Evolutionary conservation across 1,140 invertebrate species (phyloP), one percentile per base, ranked within the genome.

Genomic region (Drosophila cardini): DNA sequence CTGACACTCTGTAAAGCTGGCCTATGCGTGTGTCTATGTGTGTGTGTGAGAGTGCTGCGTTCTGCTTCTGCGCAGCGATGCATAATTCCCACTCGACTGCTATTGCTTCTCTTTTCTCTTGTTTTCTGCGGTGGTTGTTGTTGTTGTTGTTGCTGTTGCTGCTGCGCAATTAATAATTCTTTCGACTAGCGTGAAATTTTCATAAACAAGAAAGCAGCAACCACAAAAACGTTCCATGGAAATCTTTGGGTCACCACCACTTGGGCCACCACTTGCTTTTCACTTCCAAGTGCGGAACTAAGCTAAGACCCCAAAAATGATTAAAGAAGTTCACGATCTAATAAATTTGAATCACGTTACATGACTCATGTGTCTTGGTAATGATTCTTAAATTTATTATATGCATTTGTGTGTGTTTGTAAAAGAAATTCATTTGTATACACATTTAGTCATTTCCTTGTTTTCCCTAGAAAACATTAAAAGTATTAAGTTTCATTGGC

Each of bases 151-250:
- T 68, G 63, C 67, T 53, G 64, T 48, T 75, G 70, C 74, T 63
- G 78, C 83, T 87, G 84, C 84, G 84, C 79, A 87, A 87, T 87
- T 87, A 87, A 87, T 87, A 87, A 87, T 87, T 89, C 84, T 89
- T 87, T 89, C 74, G 80, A 89, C 85, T 89, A 80, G 85, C 84
- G 84, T 89, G 73, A 89, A 89, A 89, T 90, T 89, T 89, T 89
- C 77, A 78, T 80, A 87, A 89, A 78, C 72, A 79, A 86, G 72
- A 79, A 86, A 83, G 78, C 53, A 50, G 70, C 73, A 64, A 87
- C 83, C 83, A 80, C 83, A 86, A 64, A 86, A 86, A 87, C 83
- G 86, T 86, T 86, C 78, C 84, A 85, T 75, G 81, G 79, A 85
- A 85, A 85, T 81, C 82, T 81, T 85, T 77, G 81, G 82, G 67